Conservation (phyloP, 2,797 vertebrate genomes). For the Forpus xanthops region DNA sequence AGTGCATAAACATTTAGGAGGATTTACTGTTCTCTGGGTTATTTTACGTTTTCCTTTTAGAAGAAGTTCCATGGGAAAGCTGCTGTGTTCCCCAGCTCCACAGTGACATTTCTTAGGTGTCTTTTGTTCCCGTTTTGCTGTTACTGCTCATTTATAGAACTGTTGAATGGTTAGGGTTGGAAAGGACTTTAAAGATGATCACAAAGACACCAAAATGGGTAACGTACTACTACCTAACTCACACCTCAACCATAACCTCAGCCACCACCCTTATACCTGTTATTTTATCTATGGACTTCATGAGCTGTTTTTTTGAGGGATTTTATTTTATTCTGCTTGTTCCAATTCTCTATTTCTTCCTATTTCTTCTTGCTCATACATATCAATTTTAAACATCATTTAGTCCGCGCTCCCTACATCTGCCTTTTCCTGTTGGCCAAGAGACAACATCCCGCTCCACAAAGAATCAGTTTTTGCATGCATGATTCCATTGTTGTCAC, state of each 20-base stretch:
- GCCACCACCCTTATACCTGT: neutral
- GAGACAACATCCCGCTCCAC: neutral
- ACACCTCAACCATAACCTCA: neutral
- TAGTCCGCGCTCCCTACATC: neutral
- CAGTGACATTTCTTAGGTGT: neutral
- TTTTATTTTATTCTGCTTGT: neutral
- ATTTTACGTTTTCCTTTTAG: neutral
- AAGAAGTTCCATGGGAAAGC: neutral
- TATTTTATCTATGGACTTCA: neutral
- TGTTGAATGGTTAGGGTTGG: neutral
- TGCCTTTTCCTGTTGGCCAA: neutral
- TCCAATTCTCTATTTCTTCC: neutral
- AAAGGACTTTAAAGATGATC: neutral
- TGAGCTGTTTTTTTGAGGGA: neutral
- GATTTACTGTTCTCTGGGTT: conserved; percentile 12
- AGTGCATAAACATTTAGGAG: conserved; percentile 8
- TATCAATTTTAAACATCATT: neutral
- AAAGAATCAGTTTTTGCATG: conserved; percentile 1
- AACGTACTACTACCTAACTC: neutral
- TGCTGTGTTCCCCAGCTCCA: neutral
- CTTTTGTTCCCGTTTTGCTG: neutral
- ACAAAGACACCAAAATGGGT: neutral
- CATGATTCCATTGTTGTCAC: neutral
- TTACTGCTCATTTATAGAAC: neutral
- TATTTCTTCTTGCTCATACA: neutral